Evolutionary conservation across 2,797 vertebrate species (phyloP), one percentile per base, ranked within the genome.

Genomic region (Acropternis orthonyx): DNA sequence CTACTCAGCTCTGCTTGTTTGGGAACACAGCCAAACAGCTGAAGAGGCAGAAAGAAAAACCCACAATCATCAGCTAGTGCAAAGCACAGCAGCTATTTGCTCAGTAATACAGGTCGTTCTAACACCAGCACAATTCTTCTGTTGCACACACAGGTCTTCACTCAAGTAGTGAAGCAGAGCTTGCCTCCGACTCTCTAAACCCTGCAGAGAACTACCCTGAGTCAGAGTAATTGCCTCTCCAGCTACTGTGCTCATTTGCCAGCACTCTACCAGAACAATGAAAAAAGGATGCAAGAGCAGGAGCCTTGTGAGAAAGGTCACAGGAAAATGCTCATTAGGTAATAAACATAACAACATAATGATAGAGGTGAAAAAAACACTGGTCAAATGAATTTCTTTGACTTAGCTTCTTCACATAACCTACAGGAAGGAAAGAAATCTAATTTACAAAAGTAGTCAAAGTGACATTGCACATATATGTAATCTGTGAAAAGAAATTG

Each of bases 11-110:
- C 82, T 79, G 74, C 78, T 83, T 91, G 44, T 81, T 78, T 93
- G 73, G 85, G 88, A 93, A 67, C 37, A 7, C 7, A n/a, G 88
- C 85, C 92, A 94, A 95, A 49, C 28, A 88, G 63, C 77, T 81
- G 74, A 84, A 41, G 41, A 87, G 21, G 75, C 75, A 88, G 62
- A 66, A 92, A 90, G 55, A 46, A 96, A 94, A 96, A 75, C 49
- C 56, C 62, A 85, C 80, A 94, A 21, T 18, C 68, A 80, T 58
- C 69, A 84, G 55, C 12, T 21, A 15, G 32, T n/a, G 30, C 49
- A 62, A 39, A 74, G 41, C 4, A 0, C 5, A 65, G 76, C 66
- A 59, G 66, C 32, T 72, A 12, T 86, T 81, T 81, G 23, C 88
- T 86, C 54, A 41, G 85, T 39, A 59, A 30, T n/a, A 27, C 51